Base-by-base conservation (phyloP, 2,113 vertebrate genomes). In the Scatophagus argus region DNA sequence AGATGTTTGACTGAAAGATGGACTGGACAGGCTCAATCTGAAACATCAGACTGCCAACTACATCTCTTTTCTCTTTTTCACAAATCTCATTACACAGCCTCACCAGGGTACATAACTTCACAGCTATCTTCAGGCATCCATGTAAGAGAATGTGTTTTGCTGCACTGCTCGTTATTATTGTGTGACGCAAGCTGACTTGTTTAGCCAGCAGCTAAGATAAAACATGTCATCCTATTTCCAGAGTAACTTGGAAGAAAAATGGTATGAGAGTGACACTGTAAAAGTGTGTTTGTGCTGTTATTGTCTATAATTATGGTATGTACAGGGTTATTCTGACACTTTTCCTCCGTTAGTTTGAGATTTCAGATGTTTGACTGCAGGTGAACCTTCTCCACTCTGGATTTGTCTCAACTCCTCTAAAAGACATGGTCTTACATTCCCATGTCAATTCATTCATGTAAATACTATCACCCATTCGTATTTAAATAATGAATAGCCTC, bases 311-410 rank as follows among this genome's bases (percentile, higher is more conserved):
- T 39, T 46, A 32, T 19, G 61, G 32, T 21, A 65, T 77, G 4
- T 31, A 62, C 51, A 55, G 29, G 67, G 23, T 62, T n/a, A 47
- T 58, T 41, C 44, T 14, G 55, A 76, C 25, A 21, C 23, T 31
- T 61, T 62, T 36, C n/a, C 27, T n/a, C 27, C 1, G 1, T 47
- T 25, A 68, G 67, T 43, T 72, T 74, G 38, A 84, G 55, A 58
- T 61, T 82, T 80, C 75, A 61, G 62, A 82, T 17, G n/a, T 70
- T 34, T 49, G 54, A 63, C 59, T 13, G 17, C 27, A 39, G 38
- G 49, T 62, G 14, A 44, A 39, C n/a, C 14, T 21, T 46, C 39
- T 61, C n/a, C 44, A 39, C 10, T 16, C 9, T 34, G 16, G 21
- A 27, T 36, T 5, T 52, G 23, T 70, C 31, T 38, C 16, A 39